Evolutionary conservation across 2,888 invertebrate genomes (phyloP), one percentile per base, ranked within the genome.

Genomic region (Pollenia labialis): DNA sequence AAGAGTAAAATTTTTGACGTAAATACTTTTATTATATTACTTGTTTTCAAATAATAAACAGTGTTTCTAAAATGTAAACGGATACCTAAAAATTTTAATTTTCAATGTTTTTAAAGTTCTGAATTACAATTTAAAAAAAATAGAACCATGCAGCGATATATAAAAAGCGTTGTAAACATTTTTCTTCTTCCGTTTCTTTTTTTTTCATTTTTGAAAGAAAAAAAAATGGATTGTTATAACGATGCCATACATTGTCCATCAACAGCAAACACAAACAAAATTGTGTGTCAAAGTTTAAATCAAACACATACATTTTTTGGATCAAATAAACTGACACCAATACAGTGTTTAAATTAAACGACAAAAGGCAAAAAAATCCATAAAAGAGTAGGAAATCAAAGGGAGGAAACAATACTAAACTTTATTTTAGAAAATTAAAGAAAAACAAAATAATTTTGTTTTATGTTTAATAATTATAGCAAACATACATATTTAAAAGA

Each of bases 391-490:
- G 46, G 75, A 81, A 50, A 75, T 46, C 10, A 68, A 50, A 68
- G 6, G 32, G 4, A 32, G 32, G 32, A 18, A 23, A 23, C 71
- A 72, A 74, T 23, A 60, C 44, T 44, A 74, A 58, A 68, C 40
- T 74, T 66, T 66, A 74, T 56, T 66, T 66, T 66, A 58, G n/a
- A 54, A 82, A 75, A 82, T 82, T 52, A 79, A 74, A 74, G 75
- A 76, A 32, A 40, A 40, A 48, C 23, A 56, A 23, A 46, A 66
- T 18, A 58, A 69, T 44, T 75, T 69, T 8, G 11, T 23, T 74
- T 56, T 12, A 23, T 75, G 54, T 77, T 44, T 50, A 76, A 77
- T 54, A 77, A 60, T 66, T 18, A 60, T n/a, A 77, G 68, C 46
- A 79, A 81, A 76, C 18, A 60, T 58, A 56, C 11, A 50, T n/a